Percentiles rank a stretch among this genome's conserved stretches.
Conservation (phyloP, 2,888 invertebrate genomes). For the Drosophila mettleri region DNA sequence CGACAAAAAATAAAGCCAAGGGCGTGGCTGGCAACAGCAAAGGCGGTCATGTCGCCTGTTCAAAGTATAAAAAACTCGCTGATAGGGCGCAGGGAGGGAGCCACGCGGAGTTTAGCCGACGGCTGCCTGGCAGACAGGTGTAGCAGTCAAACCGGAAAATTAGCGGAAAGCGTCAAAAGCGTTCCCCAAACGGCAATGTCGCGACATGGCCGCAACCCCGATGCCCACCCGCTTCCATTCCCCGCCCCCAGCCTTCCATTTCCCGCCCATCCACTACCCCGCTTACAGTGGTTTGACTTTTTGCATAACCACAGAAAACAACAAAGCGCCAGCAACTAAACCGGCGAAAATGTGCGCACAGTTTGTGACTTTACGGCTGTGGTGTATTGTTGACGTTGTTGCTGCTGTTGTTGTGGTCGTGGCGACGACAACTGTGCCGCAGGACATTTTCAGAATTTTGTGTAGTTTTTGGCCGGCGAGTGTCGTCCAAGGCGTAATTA, state of each 20-base stretch:
- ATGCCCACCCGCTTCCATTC: background rate
- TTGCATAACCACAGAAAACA: constrained; percentile 65
- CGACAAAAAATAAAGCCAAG: constrained; percentile 39
- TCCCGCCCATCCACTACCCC: background rate
- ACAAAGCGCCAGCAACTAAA: constrained; percentile 37
- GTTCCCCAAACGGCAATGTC: constrained; percentile 78
- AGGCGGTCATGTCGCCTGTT: constrained; percentile 42
- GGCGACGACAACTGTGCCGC: constrained; percentile 71
- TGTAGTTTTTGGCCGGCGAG: constrained; percentile 50
- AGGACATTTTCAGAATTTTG: constrained; percentile 58
- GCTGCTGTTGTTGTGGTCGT: constrained; percentile 29
- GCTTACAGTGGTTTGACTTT: constrained; percentile 47
- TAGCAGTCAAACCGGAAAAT: constrained; percentile 78
- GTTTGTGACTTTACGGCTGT: constrained; percentile 61
- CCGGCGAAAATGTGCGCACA: constrained; percentile 72
- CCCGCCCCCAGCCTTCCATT: too few species aligned
- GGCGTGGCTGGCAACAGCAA: constrained; percentile 44
- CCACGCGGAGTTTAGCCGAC: constrained; percentile 1
- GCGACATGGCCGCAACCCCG: constrained; percentile 50
- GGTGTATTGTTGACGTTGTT: constrained; percentile 14
- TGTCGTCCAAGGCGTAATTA: constrained; percentile 70
- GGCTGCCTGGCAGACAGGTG: constrained; percentile 63
- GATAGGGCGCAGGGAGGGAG: background rate
- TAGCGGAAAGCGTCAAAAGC: constrained; percentile 81
- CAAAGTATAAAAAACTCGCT: constrained; percentile 24